Percentiles rank a stretch among this genome's conserved stretches.
Evolutionary conservation across 2,113 vertebrate genomes (phyloP).

Genomic region (Calypte anna): DNA sequence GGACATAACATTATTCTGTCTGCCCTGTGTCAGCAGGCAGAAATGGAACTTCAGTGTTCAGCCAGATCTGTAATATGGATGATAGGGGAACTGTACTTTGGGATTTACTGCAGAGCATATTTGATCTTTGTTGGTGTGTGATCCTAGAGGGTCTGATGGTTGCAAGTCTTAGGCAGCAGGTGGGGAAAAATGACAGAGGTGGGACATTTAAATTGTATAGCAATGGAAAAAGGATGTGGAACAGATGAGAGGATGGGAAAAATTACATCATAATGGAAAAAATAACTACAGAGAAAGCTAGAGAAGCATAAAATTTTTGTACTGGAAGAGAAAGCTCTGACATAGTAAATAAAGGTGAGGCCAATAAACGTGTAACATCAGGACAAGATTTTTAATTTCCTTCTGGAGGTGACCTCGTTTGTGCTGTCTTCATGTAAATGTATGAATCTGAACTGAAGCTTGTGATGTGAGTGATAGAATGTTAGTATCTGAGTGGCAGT

Average conservation of each 20-base stretch:
- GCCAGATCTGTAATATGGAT: neutral
- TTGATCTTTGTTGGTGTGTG: neutral
- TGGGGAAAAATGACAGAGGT: neutral
- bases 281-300: neutral
- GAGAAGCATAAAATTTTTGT: neutral
- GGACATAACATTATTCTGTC: neutral
- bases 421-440: neutral
- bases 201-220: neutral
- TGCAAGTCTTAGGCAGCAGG: neutral
- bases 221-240: constrained; percentile 14
- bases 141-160: neutral
- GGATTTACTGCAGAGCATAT: neutral
- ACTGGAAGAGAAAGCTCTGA: constrained; percentile 22
- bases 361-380: neutral
- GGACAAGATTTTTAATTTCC: neutral
- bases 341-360: neutral
- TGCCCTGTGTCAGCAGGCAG: neutral
- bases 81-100: neutral
- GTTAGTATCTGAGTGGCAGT: neutral
- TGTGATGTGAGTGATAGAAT: neutral
- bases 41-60: neutral
- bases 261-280: constrained; percentile 26
- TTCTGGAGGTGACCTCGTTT: neutral
- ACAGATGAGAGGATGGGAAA: constrained; percentile 4
- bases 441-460: neutral